phyloP scores from a whole-genome alignment of 2,888 invertebrate species.

The Euphydryas editha region DNA sequence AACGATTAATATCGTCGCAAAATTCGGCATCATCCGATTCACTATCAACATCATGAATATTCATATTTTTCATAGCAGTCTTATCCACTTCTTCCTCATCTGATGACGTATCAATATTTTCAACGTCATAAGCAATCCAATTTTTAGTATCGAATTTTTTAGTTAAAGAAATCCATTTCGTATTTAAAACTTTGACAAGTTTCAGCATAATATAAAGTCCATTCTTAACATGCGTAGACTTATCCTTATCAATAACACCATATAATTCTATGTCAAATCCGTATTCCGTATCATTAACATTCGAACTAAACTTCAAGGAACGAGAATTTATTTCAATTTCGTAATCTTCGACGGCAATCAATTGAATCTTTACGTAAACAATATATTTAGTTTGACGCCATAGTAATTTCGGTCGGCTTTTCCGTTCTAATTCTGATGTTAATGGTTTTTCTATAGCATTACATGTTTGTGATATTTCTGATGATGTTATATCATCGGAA shows the following conservation, averaged over 20 bases:
- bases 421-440: constrained; percentile 34
- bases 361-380: constrained; percentile 63
- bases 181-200: constrained; percentile 58
- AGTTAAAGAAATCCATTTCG: constrained; percentile 64
- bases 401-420: constrained; percentile 60
- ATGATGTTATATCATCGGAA: constrained; percentile 54
- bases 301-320: constrained; percentile 56
- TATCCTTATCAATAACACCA: constrained; percentile 57
- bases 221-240: constrained; percentile 59
- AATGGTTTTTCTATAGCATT: constrained; percentile 27
- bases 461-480: constrained; percentile 32
- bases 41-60: constrained; percentile 17
- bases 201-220: constrained; percentile 68
- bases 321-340: constrained; percentile 56
- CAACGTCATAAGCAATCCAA: constrained; percentile 71
- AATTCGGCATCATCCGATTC: constrained; percentile 34
- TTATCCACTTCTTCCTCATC: constrained; percentile 55
- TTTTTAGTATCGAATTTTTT: constrained; percentile 54
- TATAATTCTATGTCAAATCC: constrained; percentile 70
- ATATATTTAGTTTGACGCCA: constrained; percentile 66
- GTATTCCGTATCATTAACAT: constrained; percentile 56
- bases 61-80: constrained; percentile 23
- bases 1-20: constrained; percentile 28
- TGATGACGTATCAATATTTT: constrained; percentile 62
- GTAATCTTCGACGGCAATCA: constrained; percentile 64